Conservation (phyloP, 2,888 invertebrate genomes). For the Biston stratarius region DNA sequence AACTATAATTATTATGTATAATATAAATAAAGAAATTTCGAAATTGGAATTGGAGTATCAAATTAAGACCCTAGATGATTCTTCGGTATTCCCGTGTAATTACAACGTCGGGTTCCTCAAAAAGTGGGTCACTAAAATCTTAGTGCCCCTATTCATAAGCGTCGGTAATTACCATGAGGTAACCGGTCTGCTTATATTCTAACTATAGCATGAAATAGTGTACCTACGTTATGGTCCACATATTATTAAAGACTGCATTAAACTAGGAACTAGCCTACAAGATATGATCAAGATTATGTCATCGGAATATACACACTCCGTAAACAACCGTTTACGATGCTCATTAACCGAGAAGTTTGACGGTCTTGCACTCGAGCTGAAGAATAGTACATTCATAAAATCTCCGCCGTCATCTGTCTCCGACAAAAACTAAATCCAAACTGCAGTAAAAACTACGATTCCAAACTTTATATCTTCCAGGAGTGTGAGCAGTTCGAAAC, state of each 20-base stretch:
- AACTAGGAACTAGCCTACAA: constrained; percentile 5
- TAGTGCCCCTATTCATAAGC: no score
- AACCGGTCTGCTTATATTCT: neutral
- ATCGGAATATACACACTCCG: constrained; percentile 1
- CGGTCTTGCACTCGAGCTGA: constrained; percentile 18
- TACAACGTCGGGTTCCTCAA: no score
- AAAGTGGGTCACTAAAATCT: no score
- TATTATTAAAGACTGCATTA: neutral
- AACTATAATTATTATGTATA: no score
- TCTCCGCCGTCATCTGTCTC: constrained; percentile 36
- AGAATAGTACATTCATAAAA: constrained; percentile 32
- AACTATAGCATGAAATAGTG: no score
- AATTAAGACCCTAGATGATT: no score
- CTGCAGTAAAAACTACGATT: constrained; percentile 57
- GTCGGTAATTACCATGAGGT: no score
- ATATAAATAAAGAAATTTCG: no score
- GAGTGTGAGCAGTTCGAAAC: constrained; percentile 49
- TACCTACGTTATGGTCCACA: neutral
- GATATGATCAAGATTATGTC: constrained; percentile 5
- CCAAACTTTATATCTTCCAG: constrained; percentile 52
- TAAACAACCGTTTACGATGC: constrained; percentile 17
- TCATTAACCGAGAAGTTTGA: constrained; percentile 21
- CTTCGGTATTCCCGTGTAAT: no score
- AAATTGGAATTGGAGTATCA: no score
- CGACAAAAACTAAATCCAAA: constrained; percentile 50